phyloP scores from a whole-genome alignment of 2,888 invertebrate genomes.

The Macaria liturata region DNA sequence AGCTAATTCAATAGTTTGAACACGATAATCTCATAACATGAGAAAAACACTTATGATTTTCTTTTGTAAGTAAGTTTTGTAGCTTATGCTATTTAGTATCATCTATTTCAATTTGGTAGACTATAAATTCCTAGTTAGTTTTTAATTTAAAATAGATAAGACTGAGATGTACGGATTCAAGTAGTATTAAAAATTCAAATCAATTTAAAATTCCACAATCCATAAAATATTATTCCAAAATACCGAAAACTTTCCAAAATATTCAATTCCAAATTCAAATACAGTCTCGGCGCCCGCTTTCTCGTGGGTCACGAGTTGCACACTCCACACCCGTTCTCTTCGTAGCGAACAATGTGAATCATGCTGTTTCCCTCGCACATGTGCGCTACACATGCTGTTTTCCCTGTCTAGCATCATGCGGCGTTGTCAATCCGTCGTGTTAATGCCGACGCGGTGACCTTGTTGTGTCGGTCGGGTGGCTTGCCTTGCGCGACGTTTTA shows the following conservation, averaged over 20 bases:
- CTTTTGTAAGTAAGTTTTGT: too few species aligned
- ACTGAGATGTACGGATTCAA: too few species aligned
- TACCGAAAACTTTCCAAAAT: constrained; percentile 22
- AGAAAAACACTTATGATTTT: too few species aligned
- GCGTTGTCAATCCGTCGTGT: constrained; percentile 65
- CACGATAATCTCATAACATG: too few species aligned
- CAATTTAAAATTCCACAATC: too few species aligned
- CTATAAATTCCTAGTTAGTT: too few species aligned
- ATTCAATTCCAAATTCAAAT: constrained; percentile 71
- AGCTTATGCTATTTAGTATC: too few species aligned
- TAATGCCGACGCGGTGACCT: constrained; percentile 63
- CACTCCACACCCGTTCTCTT: constrained; percentile 74
- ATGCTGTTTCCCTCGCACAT: constrained; percentile 52
- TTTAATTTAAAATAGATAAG: too few species aligned
- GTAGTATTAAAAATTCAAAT: too few species aligned
- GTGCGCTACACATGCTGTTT: constrained; percentile 22
- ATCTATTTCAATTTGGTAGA: too few species aligned
- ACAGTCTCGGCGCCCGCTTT: constrained; percentile 68
- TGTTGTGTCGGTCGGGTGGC: constrained; percentile 61
- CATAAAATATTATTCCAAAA: background rate
- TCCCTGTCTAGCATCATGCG: constrained; percentile 53
- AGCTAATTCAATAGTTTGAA: too few species aligned
- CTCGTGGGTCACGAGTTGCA: constrained; percentile 76
- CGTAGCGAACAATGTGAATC: constrained; percentile 72
- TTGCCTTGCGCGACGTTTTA: constrained; percentile 18